A percentile compares a stretch with the other conserved stretches of the same genome.
Evolutionary conservation across 2,113 vertebrate genomes (phyloP).

Genomic region (Delphinapterus leucas): DNA sequence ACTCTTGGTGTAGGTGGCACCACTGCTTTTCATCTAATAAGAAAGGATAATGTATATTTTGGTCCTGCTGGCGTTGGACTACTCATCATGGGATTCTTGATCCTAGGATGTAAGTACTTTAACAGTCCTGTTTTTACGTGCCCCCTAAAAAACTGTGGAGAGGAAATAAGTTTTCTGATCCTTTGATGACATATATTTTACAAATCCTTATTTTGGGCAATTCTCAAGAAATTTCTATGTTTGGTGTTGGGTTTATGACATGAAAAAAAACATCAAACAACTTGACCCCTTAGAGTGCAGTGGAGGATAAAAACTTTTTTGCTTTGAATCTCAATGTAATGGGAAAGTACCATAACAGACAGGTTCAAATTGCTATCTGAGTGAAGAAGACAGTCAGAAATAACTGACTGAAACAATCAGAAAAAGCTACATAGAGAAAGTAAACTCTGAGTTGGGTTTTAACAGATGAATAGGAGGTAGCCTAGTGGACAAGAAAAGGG

Average conservation of each 20-base stretch:
- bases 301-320: background rate
- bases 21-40: accelerated
- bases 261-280: background rate
- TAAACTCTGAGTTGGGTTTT: background rate
- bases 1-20: accelerated
- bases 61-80: slow-evolving; percentile 80
- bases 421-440: background rate
- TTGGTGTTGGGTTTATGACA: background rate
- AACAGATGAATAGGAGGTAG: background rate
- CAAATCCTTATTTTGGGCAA: background rate
- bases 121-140: background rate
- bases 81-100: slow-evolving; percentile 75
- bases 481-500: background rate
- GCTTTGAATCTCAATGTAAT: background rate
- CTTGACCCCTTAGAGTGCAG: background rate
- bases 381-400: background rate
- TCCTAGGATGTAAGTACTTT: slow-evolving; percentile 84
- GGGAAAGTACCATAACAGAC: background rate
- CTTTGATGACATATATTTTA: background rate
- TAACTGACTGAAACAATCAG: background rate
- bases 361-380: background rate
- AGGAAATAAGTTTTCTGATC: background rate
- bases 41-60: slow-evolving; percentile 61
- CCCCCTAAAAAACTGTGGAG: too few relatives aligned
- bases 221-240: background rate